Conservation (phyloP, 2,888 invertebrate species). For the Melieria picta region DNA sequence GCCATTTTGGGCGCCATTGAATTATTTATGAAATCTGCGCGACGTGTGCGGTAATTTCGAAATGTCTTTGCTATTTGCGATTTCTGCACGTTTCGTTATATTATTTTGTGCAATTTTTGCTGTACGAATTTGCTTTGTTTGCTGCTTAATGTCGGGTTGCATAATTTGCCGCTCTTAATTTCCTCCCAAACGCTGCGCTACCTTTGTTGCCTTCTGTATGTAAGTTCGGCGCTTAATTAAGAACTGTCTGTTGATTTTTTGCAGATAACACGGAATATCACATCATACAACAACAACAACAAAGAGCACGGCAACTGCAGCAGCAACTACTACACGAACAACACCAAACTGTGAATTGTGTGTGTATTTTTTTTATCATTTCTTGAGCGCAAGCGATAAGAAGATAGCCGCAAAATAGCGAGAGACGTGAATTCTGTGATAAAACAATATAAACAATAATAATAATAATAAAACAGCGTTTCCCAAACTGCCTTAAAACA, state of each 20-base stretch:
- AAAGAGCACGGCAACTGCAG: background rate
- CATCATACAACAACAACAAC: slow-evolving; percentile 28
- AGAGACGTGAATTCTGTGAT: slow-evolving; percentile 27
- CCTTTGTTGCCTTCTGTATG: too few species aligned
- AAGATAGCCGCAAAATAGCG: slow-evolving; percentile 1
- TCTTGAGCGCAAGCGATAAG: slow-evolving; percentile 9
- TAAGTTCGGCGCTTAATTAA: background rate
- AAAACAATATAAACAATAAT: background rate
- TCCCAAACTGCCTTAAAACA: slow-evolving; percentile 44
- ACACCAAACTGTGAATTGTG: too few species aligned
- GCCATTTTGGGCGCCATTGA: background rate
- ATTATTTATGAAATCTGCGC: background rate
- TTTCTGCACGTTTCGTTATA: too few species aligned
- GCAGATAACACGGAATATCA: slow-evolving; percentile 47
- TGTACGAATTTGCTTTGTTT: background rate
- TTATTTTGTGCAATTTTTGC: too few species aligned
- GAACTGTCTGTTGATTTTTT: slow-evolving; percentile 36
- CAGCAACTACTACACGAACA: too few species aligned
- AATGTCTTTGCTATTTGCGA: too few species aligned
- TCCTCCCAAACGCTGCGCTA: background rate
- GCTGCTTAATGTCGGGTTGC: background rate
- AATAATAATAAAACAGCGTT: slow-evolving; percentile 38
- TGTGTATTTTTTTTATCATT: background rate
- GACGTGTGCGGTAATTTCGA: too few species aligned
- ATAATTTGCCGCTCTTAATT: slow-evolving; percentile 11